Evolutionary conservation across 2,888 invertebrate species (phyloP).

Genomic region (Leucania comma): DNA sequence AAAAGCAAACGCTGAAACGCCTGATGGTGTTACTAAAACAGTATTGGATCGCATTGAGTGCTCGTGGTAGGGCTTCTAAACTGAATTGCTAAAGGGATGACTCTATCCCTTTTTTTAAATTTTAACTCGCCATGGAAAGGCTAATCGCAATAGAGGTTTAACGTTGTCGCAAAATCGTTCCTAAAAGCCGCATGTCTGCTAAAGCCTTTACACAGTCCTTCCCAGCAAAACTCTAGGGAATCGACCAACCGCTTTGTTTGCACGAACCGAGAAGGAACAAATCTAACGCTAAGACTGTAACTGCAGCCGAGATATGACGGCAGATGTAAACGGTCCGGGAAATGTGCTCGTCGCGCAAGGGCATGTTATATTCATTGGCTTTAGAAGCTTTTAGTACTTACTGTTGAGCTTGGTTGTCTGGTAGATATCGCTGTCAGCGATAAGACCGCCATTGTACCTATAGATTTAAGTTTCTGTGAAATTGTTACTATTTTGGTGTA

Average conservation of each 20-base stretch:
- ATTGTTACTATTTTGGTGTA: no score
- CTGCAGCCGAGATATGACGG: conserved; percentile 58
- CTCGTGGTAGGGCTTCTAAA: no score
- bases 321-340: conserved; percentile 44
- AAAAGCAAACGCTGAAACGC: background rate
- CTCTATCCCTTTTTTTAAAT: no score
- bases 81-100: no score
- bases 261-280: conserved; percentile 45
- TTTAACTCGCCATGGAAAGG: no score
- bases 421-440: no score
- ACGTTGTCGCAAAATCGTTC: conserved; percentile 4
- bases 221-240: conserved; percentile 43
- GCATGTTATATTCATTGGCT: conserved; percentile 51
- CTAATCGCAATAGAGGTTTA: no score
- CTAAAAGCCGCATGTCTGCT: conserved; percentile 13
- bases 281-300: conserved; percentile 47
- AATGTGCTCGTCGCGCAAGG: conserved; percentile 27
- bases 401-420: conserved; percentile 2
- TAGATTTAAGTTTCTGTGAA: no score
- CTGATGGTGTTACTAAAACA: background rate
- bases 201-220: conserved; percentile 17
- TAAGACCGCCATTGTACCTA: no score
- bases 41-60: no score
- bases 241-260: conserved; percentile 52
- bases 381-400: conserved; percentile 21